Percentiles rank a stretch among this genome's conserved stretches.
Evolutionary conservation across 2,113 vertebrate genomes (phyloP).

Genomic region (Anser brachyrhynchus): DNA sequence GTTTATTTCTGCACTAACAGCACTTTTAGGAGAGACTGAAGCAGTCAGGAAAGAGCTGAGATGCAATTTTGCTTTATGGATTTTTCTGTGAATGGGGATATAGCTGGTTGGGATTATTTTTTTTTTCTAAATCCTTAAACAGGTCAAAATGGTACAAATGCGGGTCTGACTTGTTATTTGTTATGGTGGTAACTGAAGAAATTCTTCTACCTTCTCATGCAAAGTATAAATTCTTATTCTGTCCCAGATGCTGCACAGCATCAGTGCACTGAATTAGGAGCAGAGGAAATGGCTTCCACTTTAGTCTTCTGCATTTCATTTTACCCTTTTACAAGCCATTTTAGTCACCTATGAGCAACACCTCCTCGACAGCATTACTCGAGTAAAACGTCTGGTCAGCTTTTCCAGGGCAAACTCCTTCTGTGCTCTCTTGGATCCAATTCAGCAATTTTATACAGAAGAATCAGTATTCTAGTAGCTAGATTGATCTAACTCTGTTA

Average conservation of each 20-base stretch:
- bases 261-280: neutral
- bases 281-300: neutral
- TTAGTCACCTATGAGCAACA: neutral
- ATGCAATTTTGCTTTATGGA: slow-evolving; percentile 27
- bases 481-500: neutral
- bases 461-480: neutral
- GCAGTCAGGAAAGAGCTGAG: neutral
- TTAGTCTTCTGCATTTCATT: neutral
- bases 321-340: neutral
- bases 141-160: neutral
- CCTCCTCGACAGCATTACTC: neutral
- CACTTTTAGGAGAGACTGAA: neutral
- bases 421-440: neutral
- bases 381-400: neutral
- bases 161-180: neutral
- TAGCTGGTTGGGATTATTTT: neutral
- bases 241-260: neutral
- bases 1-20: slow-evolving; percentile 5
- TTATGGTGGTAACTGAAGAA: neutral
- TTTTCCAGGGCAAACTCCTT: neutral
- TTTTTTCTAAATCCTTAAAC: neutral
- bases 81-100: neutral
- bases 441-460: neutral
- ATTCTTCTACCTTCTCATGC: neutral
- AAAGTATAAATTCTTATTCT: neutral